phyloP scores from a whole-genome alignment of 2,113 vertebrate species.

The Zosterops japonicus region DNA sequence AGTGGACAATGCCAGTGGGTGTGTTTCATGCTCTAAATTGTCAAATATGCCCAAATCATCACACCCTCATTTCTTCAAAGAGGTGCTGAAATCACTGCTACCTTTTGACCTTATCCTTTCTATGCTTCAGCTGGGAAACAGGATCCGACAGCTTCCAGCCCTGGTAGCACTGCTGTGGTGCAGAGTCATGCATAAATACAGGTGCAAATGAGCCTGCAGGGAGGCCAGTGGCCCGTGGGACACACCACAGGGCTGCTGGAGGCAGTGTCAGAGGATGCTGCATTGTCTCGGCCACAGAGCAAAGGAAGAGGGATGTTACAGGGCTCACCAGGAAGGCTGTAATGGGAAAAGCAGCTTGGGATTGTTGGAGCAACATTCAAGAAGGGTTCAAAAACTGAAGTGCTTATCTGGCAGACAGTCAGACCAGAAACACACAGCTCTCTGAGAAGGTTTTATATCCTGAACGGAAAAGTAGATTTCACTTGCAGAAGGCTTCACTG shows the following conservation, averaged over 20 bases:
- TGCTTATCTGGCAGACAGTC: background rate
- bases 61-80: accelerated
- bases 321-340: background rate
- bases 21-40: background rate
- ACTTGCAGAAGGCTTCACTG: background rate
- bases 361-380: background rate
- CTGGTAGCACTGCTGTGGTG: accelerated
- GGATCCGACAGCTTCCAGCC: background rate
- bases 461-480: background rate
- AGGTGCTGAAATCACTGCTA: background rate
- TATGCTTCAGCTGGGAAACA: background rate
- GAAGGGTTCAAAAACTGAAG: background rate
- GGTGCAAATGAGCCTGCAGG: background rate
- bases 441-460: background rate
- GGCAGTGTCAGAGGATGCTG: background rate
- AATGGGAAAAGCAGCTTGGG: background rate
- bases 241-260: background rate
- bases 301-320: accelerated
- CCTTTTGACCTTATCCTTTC: background rate
- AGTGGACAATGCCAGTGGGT: background rate
- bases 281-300: accelerated
- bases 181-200: background rate
- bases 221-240: background rate
- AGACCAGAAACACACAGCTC: background rate
- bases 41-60: background rate